These are phyloP conservation scores for Ranitomeya variabilis DNA, from an alignment of 2,113 vertebrate genomes.

Conservation along the genomic window DNA sequence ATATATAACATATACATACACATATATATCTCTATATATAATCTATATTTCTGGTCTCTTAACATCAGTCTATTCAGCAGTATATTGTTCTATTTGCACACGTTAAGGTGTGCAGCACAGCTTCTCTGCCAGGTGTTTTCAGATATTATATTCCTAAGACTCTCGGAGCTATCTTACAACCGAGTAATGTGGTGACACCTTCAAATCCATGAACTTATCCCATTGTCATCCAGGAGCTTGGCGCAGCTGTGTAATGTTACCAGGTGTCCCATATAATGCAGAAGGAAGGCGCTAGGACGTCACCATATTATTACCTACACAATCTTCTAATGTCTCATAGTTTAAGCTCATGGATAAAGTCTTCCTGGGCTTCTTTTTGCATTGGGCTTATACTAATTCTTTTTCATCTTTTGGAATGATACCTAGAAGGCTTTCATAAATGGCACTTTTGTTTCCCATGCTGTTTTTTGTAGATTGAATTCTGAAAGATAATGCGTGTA, in stretches of 20 bases:
- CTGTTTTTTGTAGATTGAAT: background rate
- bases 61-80: background rate
- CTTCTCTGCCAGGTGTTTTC: background rate
- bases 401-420: background rate
- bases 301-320: background rate
- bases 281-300: background rate
- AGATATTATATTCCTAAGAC: background rate
- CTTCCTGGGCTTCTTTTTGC: background rate
- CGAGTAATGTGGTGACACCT: background rate
- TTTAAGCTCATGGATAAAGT: slow-evolving; percentile 10
- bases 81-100: no score
- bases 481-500: no score
- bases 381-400: background rate
- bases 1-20: no score
- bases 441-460: background rate
- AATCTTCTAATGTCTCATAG: background rate
- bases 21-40: background rate
- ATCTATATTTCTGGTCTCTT: background rate
- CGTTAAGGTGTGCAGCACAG: background rate
- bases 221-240: background rate
- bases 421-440: background rate
- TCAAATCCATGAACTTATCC: background rate
- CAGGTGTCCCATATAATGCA: slow-evolving; percentile 3
- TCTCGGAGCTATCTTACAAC: background rate
- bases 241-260: background rate